Evolutionary conservation across 2,888 invertebrate species (phyloP).

Genomic region (Dastarcus helophoroides): DNA sequence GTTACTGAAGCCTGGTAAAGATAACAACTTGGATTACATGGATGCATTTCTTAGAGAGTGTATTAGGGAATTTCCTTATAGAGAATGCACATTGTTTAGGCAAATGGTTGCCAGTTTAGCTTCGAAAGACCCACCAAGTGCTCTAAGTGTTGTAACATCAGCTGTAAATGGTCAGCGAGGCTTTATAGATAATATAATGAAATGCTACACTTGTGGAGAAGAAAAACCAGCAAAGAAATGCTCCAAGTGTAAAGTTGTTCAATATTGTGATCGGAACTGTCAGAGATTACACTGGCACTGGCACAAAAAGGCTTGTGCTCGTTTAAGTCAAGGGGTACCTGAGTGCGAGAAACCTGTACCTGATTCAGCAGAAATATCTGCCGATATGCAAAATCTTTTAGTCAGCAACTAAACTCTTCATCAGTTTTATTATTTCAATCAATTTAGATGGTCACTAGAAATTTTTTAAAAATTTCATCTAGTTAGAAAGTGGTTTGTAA

Average conservation of each 20-base stretch:
- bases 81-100: constrained; percentile 80
- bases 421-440: too few species aligned
- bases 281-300: constrained; percentile 89
- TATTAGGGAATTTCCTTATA: constrained; percentile 80
- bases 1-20: constrained; percentile 63
- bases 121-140: constrained; percentile 60
- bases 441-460: too few species aligned
- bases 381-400: constrained; percentile 27
- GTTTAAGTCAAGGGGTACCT: constrained; percentile 37
- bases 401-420: constrained; percentile 18
- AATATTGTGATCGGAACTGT: constrained; percentile 90
- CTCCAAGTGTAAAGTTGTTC: constrained; percentile 84
- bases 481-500: too few species aligned
- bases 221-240: constrained; percentile 88
- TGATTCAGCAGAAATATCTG: constrained; percentile 22
- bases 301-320: constrained; percentile 75
- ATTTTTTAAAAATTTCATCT: too few species aligned
- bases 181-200: constrained; percentile 54
- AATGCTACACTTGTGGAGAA: constrained; percentile 79
- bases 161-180: constrained; percentile 83
- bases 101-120: constrained; percentile 72
- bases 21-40: constrained; percentile 50
- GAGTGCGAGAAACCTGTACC: constrained; percentile 17
- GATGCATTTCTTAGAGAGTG: constrained; percentile 72
- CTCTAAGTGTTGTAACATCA: constrained; percentile 58